phyloP scores from a whole-genome alignment of 1,140 invertebrate genomes.

The Drosophila lacertosa region DNA sequence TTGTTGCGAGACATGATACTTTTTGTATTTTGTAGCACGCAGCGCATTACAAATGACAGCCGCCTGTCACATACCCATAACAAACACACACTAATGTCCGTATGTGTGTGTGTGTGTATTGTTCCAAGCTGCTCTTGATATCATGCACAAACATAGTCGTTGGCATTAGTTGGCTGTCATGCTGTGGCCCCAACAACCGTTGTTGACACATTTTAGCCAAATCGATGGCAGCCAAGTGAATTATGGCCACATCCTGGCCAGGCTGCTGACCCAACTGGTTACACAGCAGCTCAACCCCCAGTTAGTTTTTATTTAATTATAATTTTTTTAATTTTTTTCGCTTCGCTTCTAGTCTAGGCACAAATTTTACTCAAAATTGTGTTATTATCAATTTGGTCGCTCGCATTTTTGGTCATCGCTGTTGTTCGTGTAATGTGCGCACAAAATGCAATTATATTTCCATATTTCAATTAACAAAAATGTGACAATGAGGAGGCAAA shows the following conservation, averaged over 20 bases:
- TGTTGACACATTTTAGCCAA: conserved; percentile 45
- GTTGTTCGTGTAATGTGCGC: conserved; percentile 14
- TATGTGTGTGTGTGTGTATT: conserved; percentile 45
- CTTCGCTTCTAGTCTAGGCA: background rate
- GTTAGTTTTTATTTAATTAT: conserved; percentile 69
- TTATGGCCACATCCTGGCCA: conserved; percentile 51
- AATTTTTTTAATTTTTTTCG: conserved; percentile 37
- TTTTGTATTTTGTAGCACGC: conserved; percentile 53
- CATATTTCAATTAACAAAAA: conserved; percentile 58
- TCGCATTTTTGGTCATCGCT: conserved; percentile 1
- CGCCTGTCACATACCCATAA: conserved; percentile 59
- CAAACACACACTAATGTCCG: conserved; percentile 14
- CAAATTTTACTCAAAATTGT: conserved; percentile 5
- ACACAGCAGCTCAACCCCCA: background rate
- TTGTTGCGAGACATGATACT: conserved; percentile 72
- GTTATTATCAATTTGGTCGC: conserved; percentile 4
- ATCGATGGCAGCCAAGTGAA: conserved; percentile 60
- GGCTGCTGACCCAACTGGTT: conserved; percentile 32
- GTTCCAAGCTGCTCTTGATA: conserved; percentile 6
- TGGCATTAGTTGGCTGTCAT: conserved; percentile 54
- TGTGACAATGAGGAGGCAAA: conserved; percentile 8
- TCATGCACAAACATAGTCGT: conserved; percentile 21
- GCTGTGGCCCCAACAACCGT: conserved; percentile 19
- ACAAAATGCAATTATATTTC: conserved; percentile 69
- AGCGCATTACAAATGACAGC: conserved; percentile 70